Evolutionary conservation across 2,113 vertebrate species (phyloP).

Genomic region (Lota lota): DNA sequence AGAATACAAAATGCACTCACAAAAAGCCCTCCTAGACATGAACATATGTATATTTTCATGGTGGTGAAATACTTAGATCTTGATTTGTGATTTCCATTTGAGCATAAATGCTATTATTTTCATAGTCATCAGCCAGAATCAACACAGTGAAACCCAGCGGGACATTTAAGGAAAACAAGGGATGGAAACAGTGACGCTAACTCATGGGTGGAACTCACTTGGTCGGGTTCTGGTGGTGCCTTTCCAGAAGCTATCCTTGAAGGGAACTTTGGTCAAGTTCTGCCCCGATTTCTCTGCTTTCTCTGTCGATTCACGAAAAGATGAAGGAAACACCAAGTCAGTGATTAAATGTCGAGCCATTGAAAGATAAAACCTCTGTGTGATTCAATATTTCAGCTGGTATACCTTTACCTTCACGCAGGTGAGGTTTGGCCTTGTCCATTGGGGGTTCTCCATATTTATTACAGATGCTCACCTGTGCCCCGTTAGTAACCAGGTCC

Average conservation of each 20-base stretch:
- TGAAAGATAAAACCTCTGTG: not conserved
- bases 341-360: not conserved
- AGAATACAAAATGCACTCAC: not conserved
- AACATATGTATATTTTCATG: too few species aligned
- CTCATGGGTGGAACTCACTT: slow-evolving; percentile 74
- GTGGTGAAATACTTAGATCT: too few species aligned
- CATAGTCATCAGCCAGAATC: too few species aligned
- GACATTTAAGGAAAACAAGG: too few species aligned
- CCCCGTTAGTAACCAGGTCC: slow-evolving; percentile 89
- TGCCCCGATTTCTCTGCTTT: slow-evolving; percentile 94
- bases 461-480: slow-evolving; percentile 90
- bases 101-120: too few species aligned
- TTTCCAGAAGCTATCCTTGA: slow-evolving; percentile 98
- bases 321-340: not conserved
- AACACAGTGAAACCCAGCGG: not conserved
- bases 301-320: slow-evolving; percentile 66
- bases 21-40: not conserved
- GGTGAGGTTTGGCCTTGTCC: slow-evolving; percentile 90
- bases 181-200: slow-evolving; percentile 17
- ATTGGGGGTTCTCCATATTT: slow-evolving; percentile 92
- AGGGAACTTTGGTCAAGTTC: slow-evolving; percentile 89
- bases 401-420: slow-evolving; percentile 86
- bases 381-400: not conserved
- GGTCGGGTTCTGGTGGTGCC: slow-evolving; percentile 96
- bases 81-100: too few species aligned